Base-by-base conservation (phyloP, 2,113 vertebrate species). In the Nannobrachium achirus region DNA sequence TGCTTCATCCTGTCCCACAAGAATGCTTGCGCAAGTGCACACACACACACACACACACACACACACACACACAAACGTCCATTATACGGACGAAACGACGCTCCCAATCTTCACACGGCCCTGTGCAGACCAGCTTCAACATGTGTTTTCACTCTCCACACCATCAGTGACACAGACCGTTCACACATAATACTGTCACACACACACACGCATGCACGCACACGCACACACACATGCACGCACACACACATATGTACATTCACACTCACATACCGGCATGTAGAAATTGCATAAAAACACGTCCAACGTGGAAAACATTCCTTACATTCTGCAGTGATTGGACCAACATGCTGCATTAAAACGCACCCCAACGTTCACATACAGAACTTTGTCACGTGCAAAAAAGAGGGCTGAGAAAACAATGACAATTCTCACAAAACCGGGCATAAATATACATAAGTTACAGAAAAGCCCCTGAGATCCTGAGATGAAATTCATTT, bases 131-230 rank as follows among this genome's bases (percentile, higher is more conserved):
- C 45, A 56, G 6, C 8, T 69, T 66, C 55, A 65, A 88, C 84
- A 89, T 88, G 73, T 89, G 86, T 82, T 88, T 88, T 83, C 76
- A 80, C 80, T 85, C 87, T 72, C 10, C 33, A 40, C 61, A 62
- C 10, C 3, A 0, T 63, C 61, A 67, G 40, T 4, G 38, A 53
- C 50, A 55, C 16, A 65, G 49, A 9, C 14, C 51, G 52, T 15
- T 63, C 38, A n/a, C 57, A 38, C 68, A 11, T 71, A 59, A 11
- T 71, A 59, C 57, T 61, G 25, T 55, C n/a, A 45, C 62, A 72
- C 63, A 49, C 60, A 71, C 69, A 68, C 25, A 14, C 38, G 50
- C 57, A 39, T 42, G 25, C 53, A 52, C 9, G 42, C 50, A 64
- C 19, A 19, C 61, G 42, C 58, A 60, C 68, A 46, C 71, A 56